Conservation (phyloP, 1,140 invertebrate genomes). For the Penaeus indicus region DNA sequence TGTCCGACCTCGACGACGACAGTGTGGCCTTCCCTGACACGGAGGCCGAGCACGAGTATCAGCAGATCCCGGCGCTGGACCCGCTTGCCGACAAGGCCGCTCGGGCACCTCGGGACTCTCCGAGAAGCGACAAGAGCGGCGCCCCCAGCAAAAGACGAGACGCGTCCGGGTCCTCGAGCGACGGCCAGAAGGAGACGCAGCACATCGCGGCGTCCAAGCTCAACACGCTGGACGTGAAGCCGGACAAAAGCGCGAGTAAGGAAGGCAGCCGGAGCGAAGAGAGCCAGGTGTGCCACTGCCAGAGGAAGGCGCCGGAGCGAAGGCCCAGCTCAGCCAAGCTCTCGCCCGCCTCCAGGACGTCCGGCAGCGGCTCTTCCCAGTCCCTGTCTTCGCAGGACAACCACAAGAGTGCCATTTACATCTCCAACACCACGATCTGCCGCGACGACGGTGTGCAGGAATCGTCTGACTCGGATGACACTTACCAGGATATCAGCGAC, state of each 20-base stretch:
- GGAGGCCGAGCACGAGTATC: constrained; percentile 41
- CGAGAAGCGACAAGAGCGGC: neutral
- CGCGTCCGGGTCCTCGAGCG: neutral
- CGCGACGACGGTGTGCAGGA: neutral
- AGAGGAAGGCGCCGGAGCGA: neutral
- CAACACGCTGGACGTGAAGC: constrained; percentile 47
- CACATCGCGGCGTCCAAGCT: constrained; percentile 8
- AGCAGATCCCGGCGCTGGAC: constrained; percentile 35
- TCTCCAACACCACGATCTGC: neutral
- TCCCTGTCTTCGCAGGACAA: constrained; percentile 27
- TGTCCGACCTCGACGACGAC: constrained; percentile 38
- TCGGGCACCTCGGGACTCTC: neutral
- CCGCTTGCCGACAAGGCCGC: neutral
- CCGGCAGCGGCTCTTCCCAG: constrained; percentile 14
- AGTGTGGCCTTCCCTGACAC: constrained; percentile 13
- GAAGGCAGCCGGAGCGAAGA: constrained; percentile 14
- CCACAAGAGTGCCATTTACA: constrained; percentile 55
- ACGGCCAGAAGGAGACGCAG: neutral
- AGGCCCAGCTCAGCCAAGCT: neutral
- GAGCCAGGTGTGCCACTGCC: neutral
- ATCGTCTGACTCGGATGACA: constrained; percentile 43
- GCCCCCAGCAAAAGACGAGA: too few relatives aligned
- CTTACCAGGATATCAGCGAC: constrained; percentile 34
- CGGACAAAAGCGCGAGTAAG: constrained; percentile 10
- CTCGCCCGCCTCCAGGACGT: neutral